Evolutionary conservation across 2,113 vertebrate species (phyloP).

Genomic region (Apodemus sylvaticus): DNA sequence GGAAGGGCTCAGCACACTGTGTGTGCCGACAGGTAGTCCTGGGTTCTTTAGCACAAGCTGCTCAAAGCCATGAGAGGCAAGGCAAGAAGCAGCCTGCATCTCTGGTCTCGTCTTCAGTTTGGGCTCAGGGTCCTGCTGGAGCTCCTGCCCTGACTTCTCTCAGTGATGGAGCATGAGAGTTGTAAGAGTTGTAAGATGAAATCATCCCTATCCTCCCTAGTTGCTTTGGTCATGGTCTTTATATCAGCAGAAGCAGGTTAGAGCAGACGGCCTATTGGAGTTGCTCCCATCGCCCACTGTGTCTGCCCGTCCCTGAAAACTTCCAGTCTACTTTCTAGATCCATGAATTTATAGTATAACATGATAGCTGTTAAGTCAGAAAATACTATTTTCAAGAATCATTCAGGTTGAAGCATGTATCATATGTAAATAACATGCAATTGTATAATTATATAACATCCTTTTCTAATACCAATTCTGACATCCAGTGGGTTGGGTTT

Average conservation of each 20-base stretch:
- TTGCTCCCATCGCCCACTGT: background rate
- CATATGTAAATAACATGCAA: background rate
- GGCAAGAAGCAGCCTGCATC: background rate
- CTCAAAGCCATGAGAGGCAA: background rate
- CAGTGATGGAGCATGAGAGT: background rate
- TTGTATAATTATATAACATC: background rate
- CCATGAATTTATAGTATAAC: background rate
- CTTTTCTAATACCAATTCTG: slow-evolving; percentile 14
- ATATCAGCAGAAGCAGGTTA: background rate
- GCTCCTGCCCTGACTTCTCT: background rate
- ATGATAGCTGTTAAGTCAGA: background rate
- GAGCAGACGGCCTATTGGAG: background rate
- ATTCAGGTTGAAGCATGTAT: background rate
- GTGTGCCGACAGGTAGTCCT: background rate
- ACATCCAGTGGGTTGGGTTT: background rate
- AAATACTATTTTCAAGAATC: slow-evolving; percentile 6
- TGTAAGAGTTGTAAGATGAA: background rate
- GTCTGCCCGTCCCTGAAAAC: background rate
- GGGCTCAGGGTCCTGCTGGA: background rate
- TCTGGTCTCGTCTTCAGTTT: background rate
- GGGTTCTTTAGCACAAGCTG: background rate
- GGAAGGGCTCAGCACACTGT: too few species aligned
- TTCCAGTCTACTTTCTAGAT: background rate
- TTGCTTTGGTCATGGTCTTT: background rate
- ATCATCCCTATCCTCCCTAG: background rate